Evolutionary conservation across 2,113 vertebrate genomes (phyloP), one percentile per base, ranked within the genome.

Genomic region (Corvus hawaiiensis): DNA sequence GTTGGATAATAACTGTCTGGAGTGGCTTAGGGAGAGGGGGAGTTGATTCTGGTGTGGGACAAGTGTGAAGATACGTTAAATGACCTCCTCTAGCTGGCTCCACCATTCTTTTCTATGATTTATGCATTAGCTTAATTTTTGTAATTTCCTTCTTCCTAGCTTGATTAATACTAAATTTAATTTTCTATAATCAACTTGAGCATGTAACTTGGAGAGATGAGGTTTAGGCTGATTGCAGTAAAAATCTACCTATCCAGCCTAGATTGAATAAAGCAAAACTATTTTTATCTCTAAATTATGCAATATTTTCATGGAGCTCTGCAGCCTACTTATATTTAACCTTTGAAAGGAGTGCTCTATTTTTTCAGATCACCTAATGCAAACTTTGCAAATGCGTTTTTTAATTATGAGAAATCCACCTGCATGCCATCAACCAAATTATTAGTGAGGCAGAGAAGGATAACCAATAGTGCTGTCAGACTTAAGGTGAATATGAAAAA

Each of bases 91-190:
- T 71, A 77, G 52, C 64, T 3, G 3, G 44, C 37, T 73, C 80
- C 64, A 72, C 58, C 14, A 37, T 90, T 95, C 76, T 92, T 95
- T 92, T 64, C 43, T 62, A 84, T 96, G 74, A 89, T 90, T 95
- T 94, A 94, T 90, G 83, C 73, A 76, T 90, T 95, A 94, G 71
- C 67, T 78, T 92, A 87, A 59, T 89, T 94, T 95, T 89, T 90
- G 37, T 83, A 76, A 96, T 92, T 97, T 95, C 77, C 80, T 93
- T 68, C 67, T 95, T 87, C 80, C 79, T 75, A 63, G 83, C 69
- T 89, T 97, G 96, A 95, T 96, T 97, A 96, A 95, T 88, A 80
- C 64, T 87, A 94, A 87, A 95, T 95, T 95, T 95, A 96, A 97
- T 97, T 96, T 96, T 94, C 89, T 63, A 76, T 96, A 96, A 97